Conservation (phyloP, 1,140 invertebrate species). For the Drosophila seguyi region DNA sequence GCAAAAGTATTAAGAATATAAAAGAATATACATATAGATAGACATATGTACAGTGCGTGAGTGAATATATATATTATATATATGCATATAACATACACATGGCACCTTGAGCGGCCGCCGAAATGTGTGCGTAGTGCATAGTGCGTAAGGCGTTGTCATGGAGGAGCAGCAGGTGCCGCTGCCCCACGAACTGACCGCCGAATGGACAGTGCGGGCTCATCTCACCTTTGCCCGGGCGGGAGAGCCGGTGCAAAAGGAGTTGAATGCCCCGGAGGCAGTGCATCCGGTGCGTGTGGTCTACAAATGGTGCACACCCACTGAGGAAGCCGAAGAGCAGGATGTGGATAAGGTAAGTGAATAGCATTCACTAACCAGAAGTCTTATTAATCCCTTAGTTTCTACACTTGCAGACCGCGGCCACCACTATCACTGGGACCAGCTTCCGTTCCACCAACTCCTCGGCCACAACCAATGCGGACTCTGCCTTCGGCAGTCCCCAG, state of each 20-base stretch:
- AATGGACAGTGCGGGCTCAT: constrained; percentile 85
- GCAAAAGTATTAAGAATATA: constrained; percentile 49
- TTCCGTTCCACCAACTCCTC: constrained; percentile 83
- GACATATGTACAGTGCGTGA: constrained; percentile 38
- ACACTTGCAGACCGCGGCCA: constrained; percentile 40
- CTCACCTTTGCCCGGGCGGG: constrained; percentile 78
- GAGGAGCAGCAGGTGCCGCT: constrained; percentile 41
- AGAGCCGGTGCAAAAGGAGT: constrained; percentile 67
- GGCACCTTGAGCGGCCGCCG: constrained; percentile 48
- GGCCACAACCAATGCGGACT: constrained; percentile 71
- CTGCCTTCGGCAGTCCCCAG: constrained; percentile 80
- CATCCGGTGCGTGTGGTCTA: constrained; percentile 79
- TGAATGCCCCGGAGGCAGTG: constrained; percentile 59
- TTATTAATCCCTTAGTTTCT: neutral
- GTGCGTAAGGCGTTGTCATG: constrained; percentile 27
- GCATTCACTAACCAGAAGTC: no score
- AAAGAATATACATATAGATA: constrained; percentile 19
- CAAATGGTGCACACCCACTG: constrained; percentile 64
- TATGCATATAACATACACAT: constrained; percentile 6
- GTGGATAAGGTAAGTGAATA: constrained; percentile 46
- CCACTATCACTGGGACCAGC: constrained; percentile 60
- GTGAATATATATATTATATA: constrained; percentile 9
- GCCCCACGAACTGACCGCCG: constrained; percentile 82
- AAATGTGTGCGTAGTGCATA: constrained; percentile 23
- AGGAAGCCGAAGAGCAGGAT: constrained; percentile 60